These are phyloP conservation scores for Aphidius gifuensis DNA, from an alignment of 1,140 invertebrate genomes.

Conservation along the genomic window DNA sequence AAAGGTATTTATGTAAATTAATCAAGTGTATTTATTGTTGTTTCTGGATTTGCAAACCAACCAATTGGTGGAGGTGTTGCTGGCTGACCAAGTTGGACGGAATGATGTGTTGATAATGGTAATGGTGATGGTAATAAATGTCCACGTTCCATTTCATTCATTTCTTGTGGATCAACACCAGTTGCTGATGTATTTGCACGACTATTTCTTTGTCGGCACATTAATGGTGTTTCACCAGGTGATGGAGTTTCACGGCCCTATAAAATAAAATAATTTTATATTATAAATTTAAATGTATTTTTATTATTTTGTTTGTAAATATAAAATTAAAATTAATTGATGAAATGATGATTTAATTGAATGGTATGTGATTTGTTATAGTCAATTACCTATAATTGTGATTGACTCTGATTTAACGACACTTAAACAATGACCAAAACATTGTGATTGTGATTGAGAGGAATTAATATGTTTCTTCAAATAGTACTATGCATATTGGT, in stretches of 20 bases:
- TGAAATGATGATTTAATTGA: conserved; percentile 2
- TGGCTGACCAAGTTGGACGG: conserved; percentile 42
- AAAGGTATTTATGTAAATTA: too few relatives aligned
- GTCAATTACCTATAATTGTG: conserved; percentile 38
- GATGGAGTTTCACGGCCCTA: conserved; percentile 73
- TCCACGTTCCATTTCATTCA: conserved; percentile 63
- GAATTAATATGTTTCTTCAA: conserved; percentile 32
- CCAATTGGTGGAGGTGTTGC: too few relatives aligned
- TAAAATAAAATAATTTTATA: conserved; percentile 9
- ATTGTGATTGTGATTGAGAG: conserved; percentile 30
- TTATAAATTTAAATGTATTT: conserved; percentile 1
- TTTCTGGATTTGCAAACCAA: too few relatives aligned
- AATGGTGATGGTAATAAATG: conserved; percentile 53
- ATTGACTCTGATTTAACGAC: conserved; percentile 42
- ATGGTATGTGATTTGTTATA: not conserved
- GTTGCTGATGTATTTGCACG: conserved; percentile 44
- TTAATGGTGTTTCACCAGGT: conserved; percentile 72
- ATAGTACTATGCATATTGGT: conserved; percentile 28
- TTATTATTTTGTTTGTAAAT: not conserved
- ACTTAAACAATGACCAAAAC: conserved; percentile 38
- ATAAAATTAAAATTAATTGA: not conserved
- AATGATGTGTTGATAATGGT: conserved; percentile 36
- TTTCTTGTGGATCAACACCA: conserved; percentile 50
- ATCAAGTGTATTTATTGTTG: too few relatives aligned
- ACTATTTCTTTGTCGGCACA: conserved; percentile 72